Conservation (phyloP, 92 coral and sea anemone genomes). For the Nematostella vectensis region DNA sequence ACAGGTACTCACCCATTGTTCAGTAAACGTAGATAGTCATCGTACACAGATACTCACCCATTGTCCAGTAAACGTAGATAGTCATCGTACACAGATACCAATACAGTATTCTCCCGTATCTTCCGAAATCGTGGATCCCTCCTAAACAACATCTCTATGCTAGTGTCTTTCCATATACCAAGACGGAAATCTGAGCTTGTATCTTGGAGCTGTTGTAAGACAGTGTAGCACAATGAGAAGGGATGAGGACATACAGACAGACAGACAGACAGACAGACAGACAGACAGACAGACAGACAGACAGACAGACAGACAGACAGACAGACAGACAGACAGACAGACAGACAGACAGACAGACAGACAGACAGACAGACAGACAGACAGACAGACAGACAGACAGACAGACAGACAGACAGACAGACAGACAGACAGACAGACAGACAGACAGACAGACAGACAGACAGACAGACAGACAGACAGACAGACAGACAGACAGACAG, state of each 20-base stretch:
- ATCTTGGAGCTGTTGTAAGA: not conserved
- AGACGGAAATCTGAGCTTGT: too few species aligned
- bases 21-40: too few species aligned
- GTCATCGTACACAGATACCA: too few species aligned
- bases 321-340: constrained; percentile 15
- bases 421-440: constrained; percentile 28
- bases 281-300: not conserved
- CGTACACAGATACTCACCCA: too few species aligned
- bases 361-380: constrained; percentile 15
- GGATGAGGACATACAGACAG: not conserved
- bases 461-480: constrained; percentile 28
- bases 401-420: constrained; percentile 20
- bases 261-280: not conserved
- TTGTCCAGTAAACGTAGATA: too few species aligned
- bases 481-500: constrained; percentile 30
- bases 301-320: constrained; percentile 1
- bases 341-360: constrained; percentile 15
- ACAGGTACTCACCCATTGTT: too few species aligned
- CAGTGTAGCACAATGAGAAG: not conserved
- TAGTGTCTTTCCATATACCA: too few species aligned
- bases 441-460: constrained; percentile 30
- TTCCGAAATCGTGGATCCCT: too few species aligned
- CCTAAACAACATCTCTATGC: too few species aligned
- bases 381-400: constrained; percentile 15
- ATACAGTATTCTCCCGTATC: too few species aligned